These are phyloP conservation scores for Erebia epiphron DNA, from an alignment of 2,888 invertebrate genomes.

Conservation along the genomic window DNA sequence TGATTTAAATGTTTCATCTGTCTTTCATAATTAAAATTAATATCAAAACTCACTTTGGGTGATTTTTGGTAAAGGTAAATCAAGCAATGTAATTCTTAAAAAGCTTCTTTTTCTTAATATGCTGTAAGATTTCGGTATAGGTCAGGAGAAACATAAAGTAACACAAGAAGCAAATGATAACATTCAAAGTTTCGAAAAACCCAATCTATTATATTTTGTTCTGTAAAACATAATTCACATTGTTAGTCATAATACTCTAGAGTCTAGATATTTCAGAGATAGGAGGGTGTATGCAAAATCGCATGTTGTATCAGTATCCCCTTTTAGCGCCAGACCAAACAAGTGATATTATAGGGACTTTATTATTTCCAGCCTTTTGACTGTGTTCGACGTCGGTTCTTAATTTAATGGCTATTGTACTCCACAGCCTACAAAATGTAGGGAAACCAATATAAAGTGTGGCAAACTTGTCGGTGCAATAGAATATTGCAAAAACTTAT, in stretches of 20 bases:
- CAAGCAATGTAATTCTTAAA: too few relatives aligned
- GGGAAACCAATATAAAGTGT: neutral
- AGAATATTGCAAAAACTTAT: too few relatives aligned
- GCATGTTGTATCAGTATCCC: conserved; percentile 13
- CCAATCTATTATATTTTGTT: neutral
- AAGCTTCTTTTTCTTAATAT: too few relatives aligned
- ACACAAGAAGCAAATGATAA: too few relatives aligned
- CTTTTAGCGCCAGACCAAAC: conserved; percentile 15
- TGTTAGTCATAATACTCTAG: neutral
- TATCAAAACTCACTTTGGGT: too few relatives aligned
- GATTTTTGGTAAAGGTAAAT: too few relatives aligned
- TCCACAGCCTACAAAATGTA: conserved; percentile 2
- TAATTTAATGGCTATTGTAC: conserved; percentile 24
- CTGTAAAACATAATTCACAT: neutral
- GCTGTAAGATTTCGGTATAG: too few relatives aligned
- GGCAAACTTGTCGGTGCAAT: neutral
- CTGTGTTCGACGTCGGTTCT: conserved; percentile 26
- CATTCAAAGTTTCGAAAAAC: too few relatives aligned
- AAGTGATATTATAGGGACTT: conserved; percentile 29
- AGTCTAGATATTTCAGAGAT: neutral
- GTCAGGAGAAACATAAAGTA: too few relatives aligned
- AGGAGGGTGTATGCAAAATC: neutral
- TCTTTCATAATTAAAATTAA: too few relatives aligned
- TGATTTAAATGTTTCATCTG: too few relatives aligned
- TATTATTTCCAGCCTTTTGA: conserved; percentile 22